Evolutionary conservation across 1,140 invertebrate genomes (phyloP), one percentile per base, ranked within the genome.

Genomic region (Leucophenga varia): DNA sequence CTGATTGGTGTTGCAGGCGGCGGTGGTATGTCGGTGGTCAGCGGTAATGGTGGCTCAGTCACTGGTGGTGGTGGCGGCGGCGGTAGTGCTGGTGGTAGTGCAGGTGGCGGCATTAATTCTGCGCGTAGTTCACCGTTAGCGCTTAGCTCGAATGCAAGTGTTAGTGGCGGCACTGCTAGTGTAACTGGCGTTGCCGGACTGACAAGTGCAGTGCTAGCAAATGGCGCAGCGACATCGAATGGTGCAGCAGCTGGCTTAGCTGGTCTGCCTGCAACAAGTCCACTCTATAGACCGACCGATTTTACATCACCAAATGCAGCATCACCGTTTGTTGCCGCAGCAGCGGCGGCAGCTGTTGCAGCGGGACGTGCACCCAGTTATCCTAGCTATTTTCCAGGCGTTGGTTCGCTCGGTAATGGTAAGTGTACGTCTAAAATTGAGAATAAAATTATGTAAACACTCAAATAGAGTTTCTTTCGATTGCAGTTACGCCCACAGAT

Each of bases 81-180:
- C 12, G 28, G 43, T 14, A 45, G 41, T 22, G 54, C 45, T 20
- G 55, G 59, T 13, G 49, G 57, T 30, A 61, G 55, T 6, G 54
- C 59, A 16, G 51, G 48, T 18, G 53, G 54, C 3, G 63, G 59
- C 36, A 70, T 74, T 43, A 74, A 59, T 39, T 70, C 72, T 8
- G 68, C 64, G 48, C 65, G 72, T 37, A 74, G 72, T 45, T 74
- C 71, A 9, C 71, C 71, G n/a, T 41, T 74, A 37, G 71, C 70
- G 7, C 36, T 74, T 7, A 74, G 70, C 49, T 74, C 71, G 10
- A 72, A 74, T 47, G 67, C 70, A 21, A 73, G 70, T 42, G 58
- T 72, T 6, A 64, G 68, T 7, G 61, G 68, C 3, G 57, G 59
- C 7, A 57, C 43, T 28, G 37, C 65, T 6, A 64, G 63, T 17